Evolutionary conservation across 1,140 invertebrate species (phyloP).

Genomic region (Probaryconus sp.): DNA sequence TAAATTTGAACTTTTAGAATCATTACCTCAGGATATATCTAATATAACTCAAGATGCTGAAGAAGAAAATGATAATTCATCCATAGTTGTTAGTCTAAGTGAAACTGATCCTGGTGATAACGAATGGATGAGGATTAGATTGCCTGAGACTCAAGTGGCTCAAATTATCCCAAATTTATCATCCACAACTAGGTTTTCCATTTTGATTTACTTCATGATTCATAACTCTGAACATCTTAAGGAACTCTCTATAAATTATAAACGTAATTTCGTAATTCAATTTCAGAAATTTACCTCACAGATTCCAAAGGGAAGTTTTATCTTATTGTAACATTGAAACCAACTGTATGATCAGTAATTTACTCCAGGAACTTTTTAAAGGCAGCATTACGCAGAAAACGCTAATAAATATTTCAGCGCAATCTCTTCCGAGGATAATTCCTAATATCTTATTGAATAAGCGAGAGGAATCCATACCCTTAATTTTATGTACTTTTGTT

Average conservation of each 20-base stretch:
- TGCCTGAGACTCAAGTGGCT: conserved; percentile 64
- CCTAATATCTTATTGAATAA: conserved; percentile 85
- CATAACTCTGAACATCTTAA: neutral
- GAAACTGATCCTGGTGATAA: conserved; percentile 76
- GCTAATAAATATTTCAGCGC: conserved; percentile 75
- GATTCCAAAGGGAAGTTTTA: conserved; percentile 80
- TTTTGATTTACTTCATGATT: neutral
- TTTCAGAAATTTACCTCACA: conserved; percentile 75
- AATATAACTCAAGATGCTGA: conserved; percentile 62
- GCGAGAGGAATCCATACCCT: conserved; percentile 85
- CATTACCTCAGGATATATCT: conserved; percentile 67
- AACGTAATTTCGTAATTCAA: conserved; percentile 4
- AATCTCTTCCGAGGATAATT: conserved; percentile 81
- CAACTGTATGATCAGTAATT: conserved; percentile 57
- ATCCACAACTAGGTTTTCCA: conserved; percentile 37
- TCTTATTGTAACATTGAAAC: conserved; percentile 73
- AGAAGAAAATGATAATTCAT: conserved; percentile 72
- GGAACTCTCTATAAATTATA: neutral
- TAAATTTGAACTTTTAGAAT: conserved; percentile 74
- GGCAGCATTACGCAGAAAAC: conserved; percentile 71
- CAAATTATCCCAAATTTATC: conserved; percentile 59
- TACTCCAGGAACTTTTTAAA: conserved; percentile 75
- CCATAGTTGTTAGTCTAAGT: conserved; percentile 70
- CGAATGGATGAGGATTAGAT: conserved; percentile 74
- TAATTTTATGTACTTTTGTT: conserved; percentile 83